Base-by-base conservation (phyloP, 1,140 invertebrate genomes). In the Drosophila nikananu region DNA sequence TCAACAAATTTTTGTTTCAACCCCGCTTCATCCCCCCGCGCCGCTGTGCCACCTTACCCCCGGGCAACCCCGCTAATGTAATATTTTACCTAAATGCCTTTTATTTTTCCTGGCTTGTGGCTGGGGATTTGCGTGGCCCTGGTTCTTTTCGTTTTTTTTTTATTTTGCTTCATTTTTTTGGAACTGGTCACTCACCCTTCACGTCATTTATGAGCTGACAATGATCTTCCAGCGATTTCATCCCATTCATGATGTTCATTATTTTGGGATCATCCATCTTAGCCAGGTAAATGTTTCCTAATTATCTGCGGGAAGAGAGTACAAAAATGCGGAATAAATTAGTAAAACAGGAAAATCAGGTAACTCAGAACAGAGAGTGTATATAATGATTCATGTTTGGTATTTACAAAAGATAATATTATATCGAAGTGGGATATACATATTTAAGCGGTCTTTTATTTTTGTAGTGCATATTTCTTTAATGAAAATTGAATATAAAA, bases 151-250 rank as follows among this genome's bases (percentile, higher is more conserved):
- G 21, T 57, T 13, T 17, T 12, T 27, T 27, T 30, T 4, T 17
- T 21, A n/a, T 27, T 17, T 46, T 9, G 4, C 25, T 27, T 44
- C 9, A 55, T 42, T 54, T 55, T 41, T 51, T 19, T 46, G 25
- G 15, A 30, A 37, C 23, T 71, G 63, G 48, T 54, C 74, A 89
- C 84, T 87, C 55, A 87, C 84, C 84, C 63, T 89, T 64, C 41
- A 65, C 61, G 58, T 64, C 78, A 42, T 62, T 87, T 39, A 87
- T 87, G 55, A 81, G 84, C 81, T 89, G 84, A 54, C 73, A 89
- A 81, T 87, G 84, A 89, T 86, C 83, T 57, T 87, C 84, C 74
- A 84, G 54, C 15, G 84, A 55, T 55, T 87, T 87, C 67, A 77
- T 68, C 49, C 84, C 84, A 65, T 87, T 87, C 51, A 80, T 83